Base-by-base conservation (phyloP, 2,113 vertebrate species). In the Ptychochromis oligacanthus region DNA sequence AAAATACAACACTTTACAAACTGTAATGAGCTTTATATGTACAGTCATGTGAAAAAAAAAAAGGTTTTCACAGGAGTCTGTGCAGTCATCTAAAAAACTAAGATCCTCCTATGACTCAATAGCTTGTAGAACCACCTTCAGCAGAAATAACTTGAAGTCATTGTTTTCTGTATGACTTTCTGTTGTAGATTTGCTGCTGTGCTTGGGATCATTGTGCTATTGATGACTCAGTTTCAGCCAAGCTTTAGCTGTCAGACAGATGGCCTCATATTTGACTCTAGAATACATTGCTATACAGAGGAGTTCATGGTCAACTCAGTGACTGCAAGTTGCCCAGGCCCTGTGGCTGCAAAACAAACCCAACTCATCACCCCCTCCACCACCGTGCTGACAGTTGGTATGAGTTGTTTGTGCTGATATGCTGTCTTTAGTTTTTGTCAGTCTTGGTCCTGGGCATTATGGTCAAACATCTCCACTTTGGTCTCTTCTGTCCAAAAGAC, bases 11-110 rank as follows among this genome's bases (percentile, higher is more conserved):
- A 43, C 40, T 43, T 4, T 43, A 43, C 18, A 46, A 46, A 46
- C 64, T 26, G 49, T 8, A 18, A 0, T 0, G 64, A 40, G 40
- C 38, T 38, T 38, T 8, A 38, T 38, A 38, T 5, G 7, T 38
- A 38, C 31, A 0, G 62, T 0, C 4, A 67, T 17, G 62, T 46
- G 38, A 46, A 0, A 46, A 46, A 67, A 22, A 67, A 46, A 46
- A n/a, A n/a, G n/a, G 1, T 46, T 49, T 46, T 67, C 40, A 26
- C 64, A 7, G 43, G 14, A 18, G 14, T 26, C 40, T 0, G 15
- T 67, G n/a, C 4, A 40, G 22, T 1, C 20, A 38, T 38, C 0
- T 14, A 64, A n/a, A 43, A 64, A 43, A n/a, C 17, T 59, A 26
- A 14, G 7, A 0, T 2, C 31, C 18, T 8, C 8, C 28, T 60